Base-by-base conservation (phyloP, 1,140 invertebrate species). In the Parapsyche elsis region DNA sequence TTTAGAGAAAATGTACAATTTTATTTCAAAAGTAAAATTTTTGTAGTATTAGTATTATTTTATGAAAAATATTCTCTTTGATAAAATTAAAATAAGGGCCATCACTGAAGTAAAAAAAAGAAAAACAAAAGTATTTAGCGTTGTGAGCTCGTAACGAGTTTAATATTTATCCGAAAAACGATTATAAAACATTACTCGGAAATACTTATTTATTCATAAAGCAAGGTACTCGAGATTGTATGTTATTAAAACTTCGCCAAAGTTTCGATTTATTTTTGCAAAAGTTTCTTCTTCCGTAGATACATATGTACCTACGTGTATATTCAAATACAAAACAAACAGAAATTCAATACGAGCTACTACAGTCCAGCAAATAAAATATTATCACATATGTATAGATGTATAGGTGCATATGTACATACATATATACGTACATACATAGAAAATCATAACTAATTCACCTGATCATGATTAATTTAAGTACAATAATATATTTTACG, bases 181-280 rank as follows among this genome's bases (percentile, higher is more conserved):
- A 21, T 61, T 61, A 19, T 61, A 21, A 61, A 19, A 61, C 16
- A 61, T 61, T 53, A 53, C 49, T 53, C 19, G 7, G 16, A n/a
- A 61, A 61, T 21, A n/a, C 57, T 61, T 61, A 61, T 61, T 61
- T 61, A 61, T 19, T 19, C n/a, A 21, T 61, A 21, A 61, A 61
- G 57, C 57, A 19, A 61, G 16, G 57, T 19, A 53, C 49, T n/a
- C 16, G 49, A 16, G 21, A 19, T n/a, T 9, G 16, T 61, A 61
- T 21, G 57, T 61, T 61, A 61, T 61, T 61, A 61, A 61, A 61
- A 61, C 57, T 61, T 61, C 0, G 9, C 5, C 57, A 9, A 61
- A 61, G 57, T 61, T 61, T 9, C 57, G 16, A 19, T 61, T 19
- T 21, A 61, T 61, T 61, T 61, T 61, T 21, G 16, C 57, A 9